A percentile compares a stretch with the other conserved stretches of the same genome.
phyloP scores from a whole-genome alignment of 2,888 invertebrate species.

The Papilio gigon region DNA sequence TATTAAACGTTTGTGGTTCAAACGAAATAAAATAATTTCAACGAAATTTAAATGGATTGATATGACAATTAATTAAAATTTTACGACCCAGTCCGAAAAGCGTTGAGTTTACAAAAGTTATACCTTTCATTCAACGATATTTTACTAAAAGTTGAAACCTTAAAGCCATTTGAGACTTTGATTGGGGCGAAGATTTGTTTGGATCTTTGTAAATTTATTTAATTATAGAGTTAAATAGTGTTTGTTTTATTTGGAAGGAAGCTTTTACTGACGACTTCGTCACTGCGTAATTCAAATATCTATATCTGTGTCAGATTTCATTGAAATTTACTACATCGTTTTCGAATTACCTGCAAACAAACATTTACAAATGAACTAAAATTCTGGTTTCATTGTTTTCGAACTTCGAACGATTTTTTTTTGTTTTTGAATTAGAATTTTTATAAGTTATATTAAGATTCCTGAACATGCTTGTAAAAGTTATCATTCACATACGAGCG shows the following conservation, averaged over 20 bases:
- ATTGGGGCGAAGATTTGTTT: not conserved
- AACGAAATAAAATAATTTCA: not conserved
- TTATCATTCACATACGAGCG: not conserved
- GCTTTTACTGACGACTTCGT: too few relatives aligned
- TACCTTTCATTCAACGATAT: not conserved
- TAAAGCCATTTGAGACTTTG: slow-evolving; percentile 2
- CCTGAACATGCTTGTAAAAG: not conserved
- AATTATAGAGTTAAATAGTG: too few relatives aligned
- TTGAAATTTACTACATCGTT: too few relatives aligned
- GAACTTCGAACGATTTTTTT: too few relatives aligned
- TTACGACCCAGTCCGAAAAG: not conserved
- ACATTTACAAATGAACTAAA: too few relatives aligned
- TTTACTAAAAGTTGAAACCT: not conserved
- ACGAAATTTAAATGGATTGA: not conserved
- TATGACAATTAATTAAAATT: slow-evolving; percentile 2
- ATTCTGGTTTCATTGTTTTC: too few relatives aligned
- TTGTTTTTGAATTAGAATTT: too few relatives aligned
- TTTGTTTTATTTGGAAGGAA: too few relatives aligned
- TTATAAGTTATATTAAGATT: too few relatives aligned
- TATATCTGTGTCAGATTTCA: too few relatives aligned
- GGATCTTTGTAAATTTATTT: not conserved
- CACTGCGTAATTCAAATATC: too few relatives aligned
- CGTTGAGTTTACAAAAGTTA: slow-evolving; percentile 1
- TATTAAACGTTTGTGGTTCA: not conserved
- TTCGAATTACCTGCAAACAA: too few relatives aligned